These are phyloP conservation scores for Lepidurus apus DNA, from an alignment of 1,140 invertebrate genomes.

Conservation along the genomic window DNA sequence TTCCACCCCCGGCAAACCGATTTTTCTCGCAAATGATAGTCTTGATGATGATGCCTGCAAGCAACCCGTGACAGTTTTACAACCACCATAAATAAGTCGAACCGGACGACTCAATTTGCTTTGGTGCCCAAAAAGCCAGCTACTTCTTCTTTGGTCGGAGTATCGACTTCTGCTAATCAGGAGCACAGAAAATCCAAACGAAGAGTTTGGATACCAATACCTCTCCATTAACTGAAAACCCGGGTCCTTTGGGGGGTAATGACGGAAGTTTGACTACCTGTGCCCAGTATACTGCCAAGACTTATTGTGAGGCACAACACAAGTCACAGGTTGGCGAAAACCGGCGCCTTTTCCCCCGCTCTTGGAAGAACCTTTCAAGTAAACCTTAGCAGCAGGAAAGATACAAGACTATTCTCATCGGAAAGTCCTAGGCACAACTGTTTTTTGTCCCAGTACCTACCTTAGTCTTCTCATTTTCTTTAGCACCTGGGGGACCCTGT, in stretches of 20 bases:
- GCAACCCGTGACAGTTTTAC: constrained; percentile 9
- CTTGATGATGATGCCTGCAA: not conserved
- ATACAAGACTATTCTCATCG: not conserved
- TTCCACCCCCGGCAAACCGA: not conserved
- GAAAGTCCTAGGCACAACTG: not conserved
- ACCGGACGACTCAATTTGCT: constrained; percentile 18
- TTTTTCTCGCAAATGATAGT: constrained; percentile 14
- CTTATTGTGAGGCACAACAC: not conserved
- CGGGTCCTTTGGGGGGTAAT: not conserved
- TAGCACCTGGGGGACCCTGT: constrained; percentile 16
- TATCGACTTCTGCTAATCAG: not conserved
- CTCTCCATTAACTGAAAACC: not conserved
- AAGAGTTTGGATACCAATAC: not conserved
- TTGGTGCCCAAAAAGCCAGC: not conserved
- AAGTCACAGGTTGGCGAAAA: not conserved
- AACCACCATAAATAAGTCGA: constrained; percentile 8
- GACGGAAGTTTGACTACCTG: not conserved
- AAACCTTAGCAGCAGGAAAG: not conserved
- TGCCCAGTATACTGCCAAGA: not conserved
- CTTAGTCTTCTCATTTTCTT: constrained; percentile 5
- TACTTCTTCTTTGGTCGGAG: no score
- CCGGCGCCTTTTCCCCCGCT: not conserved
- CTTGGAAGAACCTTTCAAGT: not conserved
- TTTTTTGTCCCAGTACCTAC: not conserved
- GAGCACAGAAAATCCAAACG: not conserved